Conservation (phyloP, 2,888 invertebrate species). For the Hybos culiciformis region DNA sequence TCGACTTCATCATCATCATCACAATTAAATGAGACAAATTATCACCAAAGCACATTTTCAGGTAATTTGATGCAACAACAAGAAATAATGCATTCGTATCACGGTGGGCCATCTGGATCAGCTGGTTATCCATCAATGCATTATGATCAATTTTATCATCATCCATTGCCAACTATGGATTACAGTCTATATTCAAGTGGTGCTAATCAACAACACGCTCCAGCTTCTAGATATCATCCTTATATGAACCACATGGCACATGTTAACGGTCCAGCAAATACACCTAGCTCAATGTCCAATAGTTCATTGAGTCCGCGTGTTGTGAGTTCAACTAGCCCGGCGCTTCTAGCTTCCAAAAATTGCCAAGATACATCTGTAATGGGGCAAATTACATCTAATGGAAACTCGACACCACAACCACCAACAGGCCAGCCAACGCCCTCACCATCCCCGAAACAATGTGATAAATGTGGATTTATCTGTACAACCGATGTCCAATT, state of each 20-base stretch:
- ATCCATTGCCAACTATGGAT: constrained; percentile 17
- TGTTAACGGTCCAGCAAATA: constrained; percentile 10
- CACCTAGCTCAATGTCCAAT: constrained; percentile 18
- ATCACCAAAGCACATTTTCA: constrained; percentile 42
- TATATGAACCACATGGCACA: constrained; percentile 13
- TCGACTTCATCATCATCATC: constrained; percentile 9
- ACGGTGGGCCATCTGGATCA: too few species aligned
- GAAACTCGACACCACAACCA: constrained; percentile 33
- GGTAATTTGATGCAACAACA: constrained; percentile 22
- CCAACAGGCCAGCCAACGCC: constrained; percentile 48
- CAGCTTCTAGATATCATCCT: constrained; percentile 17
- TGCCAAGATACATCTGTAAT: constrained; percentile 16
- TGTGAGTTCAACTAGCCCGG: constrained; percentile 35
- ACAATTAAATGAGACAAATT: constrained; percentile 36
- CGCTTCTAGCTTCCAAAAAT: constrained; percentile 25
- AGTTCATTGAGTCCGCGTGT: constrained; percentile 33
- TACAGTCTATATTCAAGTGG: constrained; percentile 14
- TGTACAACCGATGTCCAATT: constrained; percentile 61
- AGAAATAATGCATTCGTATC: constrained; percentile 20
- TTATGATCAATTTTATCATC: constrained; percentile 34
- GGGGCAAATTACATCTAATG: constrained; percentile 29
- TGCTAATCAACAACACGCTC: constrained; percentile 19
- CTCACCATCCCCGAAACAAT: constrained; percentile 59
- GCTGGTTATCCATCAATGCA: constrained; percentile 27
- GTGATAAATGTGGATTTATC: constrained; percentile 72